Percentiles rank a stretch among this genome's conserved stretches.
phyloP scores from a whole-genome alignment of 1,140 invertebrate species.

The Neodiprion pinetum region DNA sequence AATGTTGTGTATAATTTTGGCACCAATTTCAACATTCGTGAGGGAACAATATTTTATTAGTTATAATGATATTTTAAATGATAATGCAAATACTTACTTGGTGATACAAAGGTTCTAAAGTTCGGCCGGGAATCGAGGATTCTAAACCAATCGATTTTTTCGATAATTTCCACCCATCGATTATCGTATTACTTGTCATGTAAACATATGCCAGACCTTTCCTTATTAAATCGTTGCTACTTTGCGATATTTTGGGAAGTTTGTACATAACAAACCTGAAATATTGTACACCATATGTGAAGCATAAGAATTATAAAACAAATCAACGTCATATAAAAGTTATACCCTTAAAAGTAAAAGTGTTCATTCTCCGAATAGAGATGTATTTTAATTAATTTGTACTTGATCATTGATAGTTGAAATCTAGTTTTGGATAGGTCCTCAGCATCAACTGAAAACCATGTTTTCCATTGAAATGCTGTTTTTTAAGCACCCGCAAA shows the following conservation, averaged over 20 bases:
- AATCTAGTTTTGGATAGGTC: too few species aligned
- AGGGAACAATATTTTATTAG: conserved; percentile 16
- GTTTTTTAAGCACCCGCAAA: not conserved
- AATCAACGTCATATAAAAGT: conserved; percentile 23
- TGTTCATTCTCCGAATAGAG: conserved; percentile 15
- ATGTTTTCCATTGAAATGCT: not conserved
- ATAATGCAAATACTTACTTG: conserved; percentile 51
- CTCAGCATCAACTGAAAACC: too few species aligned
- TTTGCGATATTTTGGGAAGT: conserved; percentile 71
- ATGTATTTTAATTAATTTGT: not conserved
- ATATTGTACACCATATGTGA: conserved; percentile 22
- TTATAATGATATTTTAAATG: conserved; percentile 23
- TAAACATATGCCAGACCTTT: conserved; percentile 77
- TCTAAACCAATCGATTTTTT: conserved; percentile 69
- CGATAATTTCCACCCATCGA: conserved; percentile 74
- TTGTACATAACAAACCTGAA: conserved; percentile 87
- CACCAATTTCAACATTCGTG: conserved; percentile 12
- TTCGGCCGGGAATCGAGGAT: conserved; percentile 77
- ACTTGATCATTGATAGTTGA: too few species aligned
- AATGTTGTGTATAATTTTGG: conserved; percentile 6
- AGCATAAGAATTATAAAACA: conserved; percentile 24
- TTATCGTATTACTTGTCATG: conserved; percentile 69
- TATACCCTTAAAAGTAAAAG: conserved; percentile 19
- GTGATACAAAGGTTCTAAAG: conserved; percentile 72
- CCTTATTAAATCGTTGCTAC: conserved; percentile 64